Evolutionary conservation across 2,113 vertebrate genomes (phyloP).

Genomic region (Seriola quinqueradiata): DNA sequence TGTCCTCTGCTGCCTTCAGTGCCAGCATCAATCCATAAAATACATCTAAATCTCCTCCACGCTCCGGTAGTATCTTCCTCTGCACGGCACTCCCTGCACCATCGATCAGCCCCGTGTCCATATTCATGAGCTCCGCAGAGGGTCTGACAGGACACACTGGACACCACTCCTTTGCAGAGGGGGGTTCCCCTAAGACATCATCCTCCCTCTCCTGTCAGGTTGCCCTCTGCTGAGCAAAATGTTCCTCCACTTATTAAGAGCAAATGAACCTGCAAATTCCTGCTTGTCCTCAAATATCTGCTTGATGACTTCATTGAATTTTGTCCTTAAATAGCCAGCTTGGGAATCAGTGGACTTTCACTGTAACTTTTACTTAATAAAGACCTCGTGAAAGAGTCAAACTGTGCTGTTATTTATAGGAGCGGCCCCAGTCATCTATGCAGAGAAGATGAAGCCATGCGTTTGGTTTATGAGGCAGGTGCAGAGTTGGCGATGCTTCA

Average conservation of each 20-base stretch:
- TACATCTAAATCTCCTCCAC: slow-evolving; percentile 34
- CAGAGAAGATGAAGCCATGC: slow-evolving; percentile 29
- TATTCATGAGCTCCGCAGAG: slow-evolving; percentile 59
- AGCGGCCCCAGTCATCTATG: slow-evolving; percentile 11
- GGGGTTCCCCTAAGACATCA: slow-evolving; percentile 14
- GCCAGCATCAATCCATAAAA: slow-evolving; percentile 41
- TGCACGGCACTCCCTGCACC: slow-evolving; percentile 6
- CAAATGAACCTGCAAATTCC: slow-evolving; percentile 22
- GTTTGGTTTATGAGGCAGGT: slow-evolving; percentile 25
- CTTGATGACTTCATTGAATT: slow-evolving; percentile 17
- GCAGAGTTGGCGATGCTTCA: slow-evolving; percentile 12
- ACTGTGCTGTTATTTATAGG: slow-evolving; percentile 56
- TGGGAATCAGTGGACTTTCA: slow-evolving; percentile 11
- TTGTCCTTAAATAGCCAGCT: background rate
- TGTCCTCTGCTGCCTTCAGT: slow-evolving; percentile 8
- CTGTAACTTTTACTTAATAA: slow-evolving; percentile 24
- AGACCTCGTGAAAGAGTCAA: background rate
- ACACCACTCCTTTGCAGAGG: background rate
- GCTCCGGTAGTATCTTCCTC: slow-evolving; percentile 6
- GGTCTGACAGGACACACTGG: slow-evolving; percentile 13
- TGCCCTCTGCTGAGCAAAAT: slow-evolving; percentile 7
- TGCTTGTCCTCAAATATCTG: slow-evolving; percentile 29
- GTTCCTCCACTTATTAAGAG: slow-evolving; percentile 4
- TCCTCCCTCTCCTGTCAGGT: slow-evolving; percentile 12
- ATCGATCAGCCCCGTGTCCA: slow-evolving; percentile 39